Percentiles rank a stretch among this genome's conserved stretches.
phyloP scores from a whole-genome alignment of 2,888 invertebrate genomes.

The Monoplex corrugatus region DNA sequence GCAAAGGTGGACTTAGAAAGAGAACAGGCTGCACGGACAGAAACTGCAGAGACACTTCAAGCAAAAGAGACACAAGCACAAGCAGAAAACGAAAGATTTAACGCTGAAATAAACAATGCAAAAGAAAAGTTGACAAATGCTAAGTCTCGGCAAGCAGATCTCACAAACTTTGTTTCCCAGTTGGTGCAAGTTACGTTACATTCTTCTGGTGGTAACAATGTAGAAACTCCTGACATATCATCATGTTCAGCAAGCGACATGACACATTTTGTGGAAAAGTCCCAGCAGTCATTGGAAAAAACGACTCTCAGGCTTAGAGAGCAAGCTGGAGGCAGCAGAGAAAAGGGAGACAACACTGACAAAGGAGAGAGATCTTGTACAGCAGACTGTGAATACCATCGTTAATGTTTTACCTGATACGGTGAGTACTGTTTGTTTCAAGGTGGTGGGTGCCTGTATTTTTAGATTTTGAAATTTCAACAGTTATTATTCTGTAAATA shows the following conservation, averaged over 20 bases:
- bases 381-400: background rate
- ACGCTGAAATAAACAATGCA: slow-evolving; percentile 39
- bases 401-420: background rate
- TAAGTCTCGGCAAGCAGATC: slow-evolving; percentile 18
- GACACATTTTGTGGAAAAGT: slow-evolving; percentile 4
- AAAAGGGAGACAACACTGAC: background rate
- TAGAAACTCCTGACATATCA: background rate
- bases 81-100: slow-evolving; percentile 40
- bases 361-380: slow-evolving; percentile 8
- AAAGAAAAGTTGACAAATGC: slow-evolving; percentile 45
- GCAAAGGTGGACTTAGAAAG: slow-evolving; percentile 46
- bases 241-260: slow-evolving; percentile 14
- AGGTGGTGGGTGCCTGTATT: background rate
- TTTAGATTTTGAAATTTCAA: too few relatives aligned
- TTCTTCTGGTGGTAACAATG: background rate
- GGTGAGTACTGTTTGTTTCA: slow-evolving; percentile 20
- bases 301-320: background rate
- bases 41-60: slow-evolving; percentile 48
- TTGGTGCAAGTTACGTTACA: background rate
- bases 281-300: background rate
- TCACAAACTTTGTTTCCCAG: slow-evolving; percentile 20
- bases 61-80: slow-evolving; percentile 45
- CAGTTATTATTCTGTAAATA: too few relatives aligned
- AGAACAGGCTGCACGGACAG: slow-evolving; percentile 41
- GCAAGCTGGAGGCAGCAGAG: background rate